Evolutionary conservation across 2,888 invertebrate genomes (phyloP), one percentile per base, ranked within the genome.

Genomic region (Phengaris alcon): DNA sequence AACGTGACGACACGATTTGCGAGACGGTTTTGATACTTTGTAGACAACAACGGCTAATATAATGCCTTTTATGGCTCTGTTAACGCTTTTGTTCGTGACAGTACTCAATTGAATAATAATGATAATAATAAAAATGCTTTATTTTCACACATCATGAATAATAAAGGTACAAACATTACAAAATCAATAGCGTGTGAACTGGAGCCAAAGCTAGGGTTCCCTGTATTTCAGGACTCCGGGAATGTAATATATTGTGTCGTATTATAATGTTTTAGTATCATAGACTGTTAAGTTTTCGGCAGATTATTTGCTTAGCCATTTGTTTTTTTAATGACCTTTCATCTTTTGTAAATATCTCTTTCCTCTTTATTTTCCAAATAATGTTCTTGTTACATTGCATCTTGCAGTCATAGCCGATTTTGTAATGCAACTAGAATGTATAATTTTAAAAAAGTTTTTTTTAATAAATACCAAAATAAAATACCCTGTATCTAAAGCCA

Each of bases 401-500:
- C 13, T 48, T n/a, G 48, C 46, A 8, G 69, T 46, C 46, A 9
- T 7, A n/a, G 9, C 48, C 13, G 15, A 51, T 48, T 70, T 48
- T 9, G 7, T 51, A 69, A 64, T 8, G 57, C 54, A 6, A 48
- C 48, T 48, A 48, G 48, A 7, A 48, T 2, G 0, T 48, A 48
- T 48, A 48, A 48, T 2, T 7, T 7, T 4, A 48, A 48, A n/a
- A n/a, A n/a, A n/a, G n/a, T n/a, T n/a, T n/a, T n/a, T n/a, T 7
- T 22, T 59, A 59, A 22, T 59, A 22, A 9, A 22, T 48, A 6
- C 70, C 75, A 76, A 77, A 76, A 75, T 75, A 68, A 57, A 81
- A 74, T 86, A 79, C 22, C 82, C 83, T 83, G 78, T 87, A 86
- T 79, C 80, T 77, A 78, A 75, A 76, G 80, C 79, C 80, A 81